These are phyloP conservation scores for Synergus umbraculus DNA, from an alignment of 2,888 invertebrate genomes.

Conservation along the genomic window DNA sequence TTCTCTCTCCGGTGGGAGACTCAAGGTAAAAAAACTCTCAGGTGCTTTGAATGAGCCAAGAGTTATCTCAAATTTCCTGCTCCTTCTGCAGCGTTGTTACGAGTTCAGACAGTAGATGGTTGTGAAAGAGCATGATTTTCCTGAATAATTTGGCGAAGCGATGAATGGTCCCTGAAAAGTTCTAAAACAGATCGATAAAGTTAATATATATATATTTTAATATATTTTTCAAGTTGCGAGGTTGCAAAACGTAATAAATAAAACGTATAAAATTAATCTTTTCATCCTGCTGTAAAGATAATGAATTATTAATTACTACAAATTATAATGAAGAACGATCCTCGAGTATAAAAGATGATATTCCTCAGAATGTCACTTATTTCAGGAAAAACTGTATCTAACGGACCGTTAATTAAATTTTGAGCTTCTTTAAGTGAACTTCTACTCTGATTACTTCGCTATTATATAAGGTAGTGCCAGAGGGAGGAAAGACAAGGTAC, in stretches of 20 bases:
- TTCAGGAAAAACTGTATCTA: constrained; percentile 11
- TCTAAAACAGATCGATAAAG: no score
- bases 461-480: constrained; percentile 9
- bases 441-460: constrained; percentile 12
- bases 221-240: no score
- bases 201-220: no score
- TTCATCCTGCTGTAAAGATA: no score
- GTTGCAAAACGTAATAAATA: no score
- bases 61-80: constrained; percentile 50
- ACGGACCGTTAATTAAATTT: constrained; percentile 22
- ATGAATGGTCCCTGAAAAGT: no score
- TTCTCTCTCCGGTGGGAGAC: constrained; percentile 49
- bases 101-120: not conserved
- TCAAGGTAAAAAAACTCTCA: constrained; percentile 50
- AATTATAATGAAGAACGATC: no score
- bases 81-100: constrained; percentile 59
- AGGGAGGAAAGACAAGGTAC: constrained; percentile 9
- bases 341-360: not conserved
- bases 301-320: no score
- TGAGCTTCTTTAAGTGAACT: constrained; percentile 23
- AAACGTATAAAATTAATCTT: no score
- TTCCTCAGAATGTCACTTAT: constrained; percentile 15
- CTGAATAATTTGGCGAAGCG: no score
- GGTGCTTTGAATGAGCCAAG: constrained; percentile 47
- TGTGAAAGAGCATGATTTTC: no score